Base-by-base conservation (phyloP, 2,888 invertebrate genomes). In the Athrips mouffetella region DNA sequence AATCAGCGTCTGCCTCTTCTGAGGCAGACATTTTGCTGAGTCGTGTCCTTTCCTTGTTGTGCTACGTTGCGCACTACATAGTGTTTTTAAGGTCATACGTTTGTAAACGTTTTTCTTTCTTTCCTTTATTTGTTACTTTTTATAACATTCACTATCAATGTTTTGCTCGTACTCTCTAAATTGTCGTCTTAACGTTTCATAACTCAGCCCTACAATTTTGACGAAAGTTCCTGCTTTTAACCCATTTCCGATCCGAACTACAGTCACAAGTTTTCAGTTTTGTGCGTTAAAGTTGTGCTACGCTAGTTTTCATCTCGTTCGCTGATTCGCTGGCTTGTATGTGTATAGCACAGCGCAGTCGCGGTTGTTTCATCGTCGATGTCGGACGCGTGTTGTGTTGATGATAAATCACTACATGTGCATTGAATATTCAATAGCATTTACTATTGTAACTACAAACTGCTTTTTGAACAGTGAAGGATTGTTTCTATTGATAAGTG, bases 311-410 rank as follows among this genome's bases (percentile, higher is more conserved):
- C 27, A 16, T 48, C 45, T 48, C 30, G 35, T 6, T 13, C 45
- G 45, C 30, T 40, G 27, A 25, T 41, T 48, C 33, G 44, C 55
- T 55, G 55, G 45, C 55, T 25, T n/a, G 18, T n/a, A 27, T 27
- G 27, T 27, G 27, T 8, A 8, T 11, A 7, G 16, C 8, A 18
- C 27, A 27, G 56, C 65, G 66, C 73, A 81, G 81, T 81, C 66
- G 67, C 73, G 76, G 61, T 71, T 64, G 67, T 67, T 67, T 70
- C 65, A 62, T 65, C 76, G 70, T 67, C 64, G 53, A 54, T 50
- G 67, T 54, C 63, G 69, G 76, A 76, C 80, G 81, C 64, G 70
- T 69, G 65, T 61, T 23, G 37, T 30, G 37, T 6, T 16, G 13
- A 18, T 18, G 21, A 13, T 11, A 7, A 4, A n/a, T n/a, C 8